phyloP scores from a whole-genome alignment of 2,113 vertebrate genomes.

The Tupaia chinensis region DNA sequence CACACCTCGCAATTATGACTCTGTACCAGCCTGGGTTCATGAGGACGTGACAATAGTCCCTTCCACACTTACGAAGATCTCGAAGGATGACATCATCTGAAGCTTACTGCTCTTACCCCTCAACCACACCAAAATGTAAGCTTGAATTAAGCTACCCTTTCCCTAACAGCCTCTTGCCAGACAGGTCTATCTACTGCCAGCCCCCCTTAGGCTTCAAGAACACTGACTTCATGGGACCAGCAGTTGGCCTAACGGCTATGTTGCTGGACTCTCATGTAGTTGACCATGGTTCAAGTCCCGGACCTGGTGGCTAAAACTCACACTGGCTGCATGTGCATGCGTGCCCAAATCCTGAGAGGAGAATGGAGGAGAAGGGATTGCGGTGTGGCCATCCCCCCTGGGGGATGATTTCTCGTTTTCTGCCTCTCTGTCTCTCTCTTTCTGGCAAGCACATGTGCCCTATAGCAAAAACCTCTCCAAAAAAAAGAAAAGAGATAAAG shows the following conservation, averaged over 20 bases:
- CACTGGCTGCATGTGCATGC: no score
- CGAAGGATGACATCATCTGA: neutral
- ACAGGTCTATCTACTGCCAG: constrained; percentile 49
- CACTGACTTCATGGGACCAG: neutral
- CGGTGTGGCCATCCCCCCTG: no score
- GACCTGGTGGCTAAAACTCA: no score
- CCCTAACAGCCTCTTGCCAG: neutral
- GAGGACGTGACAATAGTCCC: neutral
- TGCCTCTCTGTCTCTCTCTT: no score
- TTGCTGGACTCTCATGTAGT: no score
- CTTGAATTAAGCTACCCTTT: constrained; percentile 3
- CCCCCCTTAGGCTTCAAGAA: neutral
- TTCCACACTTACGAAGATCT: neutral
- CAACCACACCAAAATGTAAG: neutral
- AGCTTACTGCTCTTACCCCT: neutral
- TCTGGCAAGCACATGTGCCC: no score
- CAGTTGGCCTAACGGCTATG: no score
- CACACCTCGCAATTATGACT: neutral
- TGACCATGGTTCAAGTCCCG: no score
- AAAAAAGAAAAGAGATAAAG: neutral
- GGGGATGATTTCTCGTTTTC: no score
- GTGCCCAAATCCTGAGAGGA: no score
- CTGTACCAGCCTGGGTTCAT: neutral
- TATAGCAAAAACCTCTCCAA: no score
- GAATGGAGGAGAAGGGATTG: no score